Evolutionary conservation across 2,888 invertebrate species (phyloP).

Genomic region (Andrena flavipes): DNA sequence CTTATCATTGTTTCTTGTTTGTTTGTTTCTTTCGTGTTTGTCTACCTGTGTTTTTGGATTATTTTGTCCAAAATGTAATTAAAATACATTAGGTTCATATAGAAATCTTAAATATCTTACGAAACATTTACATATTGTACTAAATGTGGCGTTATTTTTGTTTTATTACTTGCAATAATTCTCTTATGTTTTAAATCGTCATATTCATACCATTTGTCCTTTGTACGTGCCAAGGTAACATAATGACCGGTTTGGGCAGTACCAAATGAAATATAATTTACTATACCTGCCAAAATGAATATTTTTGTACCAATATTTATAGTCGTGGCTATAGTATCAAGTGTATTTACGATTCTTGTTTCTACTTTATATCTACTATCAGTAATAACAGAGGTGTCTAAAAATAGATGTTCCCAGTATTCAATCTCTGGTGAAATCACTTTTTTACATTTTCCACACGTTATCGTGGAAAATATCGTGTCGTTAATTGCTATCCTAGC

Average conservation of each 20-base stretch:
- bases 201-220: conserved; percentile 47
- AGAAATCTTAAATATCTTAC: too few species aligned
- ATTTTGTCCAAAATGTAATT: too few species aligned
- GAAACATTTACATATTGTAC: too few species aligned
- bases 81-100: too few species aligned
- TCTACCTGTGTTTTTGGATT: too few species aligned
- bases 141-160: too few species aligned
- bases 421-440: conserved; percentile 32
- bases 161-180: too few species aligned
- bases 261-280: neutral
- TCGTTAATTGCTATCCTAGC: conserved; percentile 46
- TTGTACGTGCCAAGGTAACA: conserved; percentile 27
- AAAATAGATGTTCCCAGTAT: conserved; percentile 45
- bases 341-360: neutral
- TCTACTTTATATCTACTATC: conserved; percentile 28
- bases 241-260: conserved; percentile 28
- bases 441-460: conserved; percentile 37
- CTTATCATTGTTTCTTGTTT: too few species aligned
- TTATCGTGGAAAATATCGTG: conserved; percentile 11
- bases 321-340: conserved; percentile 31
- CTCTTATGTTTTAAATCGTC: conserved; percentile 35
- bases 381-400: conserved; percentile 40
- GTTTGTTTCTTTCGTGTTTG: too few species aligned
- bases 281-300: conserved; percentile 37
- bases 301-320: conserved; percentile 11